phyloP scores from a whole-genome alignment of 2,113 vertebrate species.

The Daphoenositta chrysoptera region DNA sequence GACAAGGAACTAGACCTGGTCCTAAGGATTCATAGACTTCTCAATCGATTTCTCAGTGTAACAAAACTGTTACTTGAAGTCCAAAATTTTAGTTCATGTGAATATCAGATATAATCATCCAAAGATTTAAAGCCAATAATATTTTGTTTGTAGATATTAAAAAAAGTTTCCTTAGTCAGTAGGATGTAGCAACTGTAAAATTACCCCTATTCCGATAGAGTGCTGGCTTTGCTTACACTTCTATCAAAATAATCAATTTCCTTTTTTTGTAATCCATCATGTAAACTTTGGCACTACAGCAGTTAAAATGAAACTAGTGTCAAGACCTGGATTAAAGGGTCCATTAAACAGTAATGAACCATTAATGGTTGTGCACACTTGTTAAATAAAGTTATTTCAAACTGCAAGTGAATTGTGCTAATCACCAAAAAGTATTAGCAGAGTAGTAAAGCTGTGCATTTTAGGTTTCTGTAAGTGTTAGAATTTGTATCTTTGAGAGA shows the following conservation, averaged over 20 bases:
- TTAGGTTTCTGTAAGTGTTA: neutral
- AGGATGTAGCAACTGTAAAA: neutral
- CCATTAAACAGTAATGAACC: constrained; percentile 11
- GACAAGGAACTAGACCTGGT: neutral
- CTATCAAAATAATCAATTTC: neutral
- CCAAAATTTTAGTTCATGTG: neutral
- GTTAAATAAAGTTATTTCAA: neutral
- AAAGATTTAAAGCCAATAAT: neutral
- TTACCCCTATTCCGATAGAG: neutral
- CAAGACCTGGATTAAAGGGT: neutral
- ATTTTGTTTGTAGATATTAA: neutral
- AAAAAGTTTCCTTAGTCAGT: neutral
- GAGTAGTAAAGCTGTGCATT: neutral
- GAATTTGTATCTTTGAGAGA: neutral
- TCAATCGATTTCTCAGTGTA: neutral
- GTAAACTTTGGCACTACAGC: neutral
- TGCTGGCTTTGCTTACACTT: neutral
- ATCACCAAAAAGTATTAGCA: neutral
- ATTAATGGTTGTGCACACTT: neutral
- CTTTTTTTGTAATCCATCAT: neutral
- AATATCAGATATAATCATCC: neutral
- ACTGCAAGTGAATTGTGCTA: neutral
- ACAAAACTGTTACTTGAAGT: neutral
- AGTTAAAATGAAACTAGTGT: neutral
- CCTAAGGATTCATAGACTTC: neutral